Base-by-base conservation (phyloP, 2,113 vertebrate genomes). In the Myotis davidii region DNA sequence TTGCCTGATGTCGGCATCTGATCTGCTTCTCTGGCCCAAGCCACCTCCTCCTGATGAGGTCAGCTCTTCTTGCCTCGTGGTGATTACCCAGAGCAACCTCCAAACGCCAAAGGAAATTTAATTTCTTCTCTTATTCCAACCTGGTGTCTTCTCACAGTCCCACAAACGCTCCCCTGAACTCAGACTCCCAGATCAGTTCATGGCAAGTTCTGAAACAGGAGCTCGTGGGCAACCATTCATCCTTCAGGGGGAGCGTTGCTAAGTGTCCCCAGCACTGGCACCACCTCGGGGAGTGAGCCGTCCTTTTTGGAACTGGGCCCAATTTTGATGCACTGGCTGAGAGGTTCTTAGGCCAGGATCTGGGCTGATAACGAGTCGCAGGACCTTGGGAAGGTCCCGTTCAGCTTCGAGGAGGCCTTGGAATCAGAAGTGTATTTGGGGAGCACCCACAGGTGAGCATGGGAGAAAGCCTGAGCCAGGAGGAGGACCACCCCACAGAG, bases 221-320 rank as follows among this genome's bases (percentile, higher is more conserved):
- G 32, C 54, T 0, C 0, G 0, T 9, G 25, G 10, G 20, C 52
- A 1, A 5, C 27, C 6, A 0, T 9, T 25, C 1, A 10, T 27
- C 39, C 2, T 39, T 12, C 27, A 21, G 64, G 82, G 37, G 7
- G 65, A 2, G 14, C 4, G 17, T n/a, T 0, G 0, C 11, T 0
- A 14, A 20, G 27, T 9, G 34, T 34, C 54, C 54, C 72, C 27
- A 1, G 0, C 2, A 3, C 7, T 0, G 52, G 32, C 50, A 0
- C 4, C 12, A 29, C 39, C 23, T 11, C 9, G 1, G 27, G 29
- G 5, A 64, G 5, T 0, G 1, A 27, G 45, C 39, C 2, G 0
- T 2, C 29, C 74, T 12, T 16, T 74, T 2, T 0, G 39, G 70
- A 34, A 37, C n/a, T 10, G 3, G 5, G 4, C 4, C 1, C 27